These are phyloP conservation scores for Troides helena DNA, from an alignment of 2,888 invertebrate species.

Conservation along the genomic window DNA sequence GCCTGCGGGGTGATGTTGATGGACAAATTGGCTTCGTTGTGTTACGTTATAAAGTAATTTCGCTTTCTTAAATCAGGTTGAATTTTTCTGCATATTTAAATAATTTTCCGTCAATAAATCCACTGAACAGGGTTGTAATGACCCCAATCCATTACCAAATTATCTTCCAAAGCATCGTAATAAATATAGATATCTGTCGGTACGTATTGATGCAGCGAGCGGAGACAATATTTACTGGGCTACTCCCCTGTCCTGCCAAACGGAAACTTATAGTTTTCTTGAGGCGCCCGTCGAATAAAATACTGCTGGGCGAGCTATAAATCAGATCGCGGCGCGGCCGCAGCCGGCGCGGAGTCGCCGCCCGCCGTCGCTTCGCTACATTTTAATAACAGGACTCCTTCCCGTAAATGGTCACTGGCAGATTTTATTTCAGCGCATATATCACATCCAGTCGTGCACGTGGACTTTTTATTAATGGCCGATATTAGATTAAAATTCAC, in stretches of 20 bases:
- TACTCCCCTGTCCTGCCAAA: conserved; percentile 75
- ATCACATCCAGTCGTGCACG: conserved; percentile 61
- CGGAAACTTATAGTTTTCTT: conserved; percentile 80
- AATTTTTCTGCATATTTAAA: not conserved
- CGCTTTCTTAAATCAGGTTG: not conserved
- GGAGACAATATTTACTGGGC: conserved; percentile 79
- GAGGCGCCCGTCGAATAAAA: conserved; percentile 80
- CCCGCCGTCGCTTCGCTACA: conserved; percentile 55
- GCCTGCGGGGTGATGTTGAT: conserved; percentile 45
- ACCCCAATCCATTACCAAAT: conserved; percentile 75
- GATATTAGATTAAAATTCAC: conserved; percentile 23
- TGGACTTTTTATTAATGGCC: conserved; percentile 58
- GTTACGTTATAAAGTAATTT: conserved; percentile 32
- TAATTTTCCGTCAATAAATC: conserved; percentile 33
- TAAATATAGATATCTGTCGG: conserved; percentile 76
- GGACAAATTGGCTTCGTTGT: conserved; percentile 70
- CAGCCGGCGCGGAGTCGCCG: conserved; percentile 70
- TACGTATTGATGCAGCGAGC: conserved; percentile 72
- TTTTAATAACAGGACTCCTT: conserved; percentile 75
- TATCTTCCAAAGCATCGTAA: conserved; percentile 69
- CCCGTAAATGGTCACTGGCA: conserved; percentile 74
- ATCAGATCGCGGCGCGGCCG: conserved; percentile 72
- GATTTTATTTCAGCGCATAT: conserved; percentile 75
- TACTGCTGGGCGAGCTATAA: conserved; percentile 76
- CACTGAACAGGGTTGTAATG: conserved; percentile 54